A percentile compares a stretch with the other conserved stretches of the same genome.
Conservation (phyloP, 2,797 vertebrate genomes). For the Xyrichtys novacula region DNA sequence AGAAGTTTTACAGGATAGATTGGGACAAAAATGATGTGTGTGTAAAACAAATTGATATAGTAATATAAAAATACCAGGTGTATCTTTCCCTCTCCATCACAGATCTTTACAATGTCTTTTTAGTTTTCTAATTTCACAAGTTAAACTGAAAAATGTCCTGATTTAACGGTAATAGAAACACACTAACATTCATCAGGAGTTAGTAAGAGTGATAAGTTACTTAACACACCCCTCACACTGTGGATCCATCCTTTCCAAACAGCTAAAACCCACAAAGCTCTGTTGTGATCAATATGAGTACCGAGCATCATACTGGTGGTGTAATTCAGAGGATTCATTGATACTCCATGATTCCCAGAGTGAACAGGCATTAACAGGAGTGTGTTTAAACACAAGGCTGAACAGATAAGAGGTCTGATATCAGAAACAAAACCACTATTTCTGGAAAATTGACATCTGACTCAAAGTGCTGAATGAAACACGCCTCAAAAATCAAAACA, state of each 20-base stretch:
- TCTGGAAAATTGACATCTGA: slow-evolving; percentile 21
- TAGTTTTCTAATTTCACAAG: too few relatives aligned
- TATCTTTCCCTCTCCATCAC: too few relatives aligned
- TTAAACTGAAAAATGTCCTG: background rate
- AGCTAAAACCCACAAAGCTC: slow-evolving; percentile 8
- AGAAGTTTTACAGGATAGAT: too few relatives aligned
- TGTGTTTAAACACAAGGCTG: background rate
- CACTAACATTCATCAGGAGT: background rate
- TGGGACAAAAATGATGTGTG: too few relatives aligned
- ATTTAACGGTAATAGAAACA: background rate
- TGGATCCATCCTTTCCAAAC: slow-evolving; percentile 11
- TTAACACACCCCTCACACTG: slow-evolving; percentile 6
- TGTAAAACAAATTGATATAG: too few relatives aligned
- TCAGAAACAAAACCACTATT: background rate
- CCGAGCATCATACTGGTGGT: background rate
- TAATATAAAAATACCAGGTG: too few relatives aligned
- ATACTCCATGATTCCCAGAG: background rate
- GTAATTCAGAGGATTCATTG: slow-evolving; percentile 6
- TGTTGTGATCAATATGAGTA: slow-evolving; percentile 35
- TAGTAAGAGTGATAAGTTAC: slow-evolving; percentile 22
- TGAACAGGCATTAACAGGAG: background rate
- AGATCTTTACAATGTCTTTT: too few relatives aligned
- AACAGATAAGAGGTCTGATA: slow-evolving; percentile 11
- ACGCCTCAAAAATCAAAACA: slow-evolving; percentile 24
- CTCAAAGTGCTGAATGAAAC: background rate